These are phyloP conservation scores for Lochmaea capreae DNA, from an alignment of 2,888 invertebrate species.

Conservation along the genomic window DNA sequence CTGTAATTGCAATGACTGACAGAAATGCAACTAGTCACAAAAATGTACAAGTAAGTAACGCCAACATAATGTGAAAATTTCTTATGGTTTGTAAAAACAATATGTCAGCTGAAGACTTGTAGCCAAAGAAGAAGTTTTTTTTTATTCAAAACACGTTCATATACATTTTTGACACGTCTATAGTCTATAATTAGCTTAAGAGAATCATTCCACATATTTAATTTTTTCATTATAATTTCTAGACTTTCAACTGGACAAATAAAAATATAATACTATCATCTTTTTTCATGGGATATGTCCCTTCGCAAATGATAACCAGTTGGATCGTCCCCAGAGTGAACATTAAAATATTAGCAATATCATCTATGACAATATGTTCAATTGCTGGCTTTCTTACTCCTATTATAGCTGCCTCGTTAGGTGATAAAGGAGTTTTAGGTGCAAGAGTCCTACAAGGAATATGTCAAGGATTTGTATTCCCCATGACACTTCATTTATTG, in stretches of 20 bases:
- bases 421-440: conserved; percentile 72
- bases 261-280: conserved; percentile 74
- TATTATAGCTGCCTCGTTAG: conserved; percentile 73
- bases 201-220: no score
- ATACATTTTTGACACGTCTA: no score
- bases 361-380: conserved; percentile 72
- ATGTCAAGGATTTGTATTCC: conserved; percentile 79
- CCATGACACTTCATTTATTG: conserved; percentile 77
- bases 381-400: conserved; percentile 77
- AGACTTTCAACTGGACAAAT: conserved; percentile 67
- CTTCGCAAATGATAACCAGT: conserved; percentile 79
- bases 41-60: background rate
- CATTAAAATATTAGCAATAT: conserved; percentile 74
- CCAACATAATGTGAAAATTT: no score
- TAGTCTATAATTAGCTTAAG: no score
- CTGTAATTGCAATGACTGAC: conserved; percentile 38
- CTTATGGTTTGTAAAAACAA: no score
- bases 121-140: no score
- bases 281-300: conserved; percentile 84
- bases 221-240: no score
- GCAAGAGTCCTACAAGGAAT: conserved; percentile 80
- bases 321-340: conserved; percentile 80
- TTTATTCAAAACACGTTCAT: no score
- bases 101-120: no score
- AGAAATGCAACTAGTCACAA: background rate